A percentile compares a stretch with the other conserved stretches of the same genome.
phyloP scores from a whole-genome alignment of 2,113 vertebrate genomes.

The Microcebus murinus region DNA sequence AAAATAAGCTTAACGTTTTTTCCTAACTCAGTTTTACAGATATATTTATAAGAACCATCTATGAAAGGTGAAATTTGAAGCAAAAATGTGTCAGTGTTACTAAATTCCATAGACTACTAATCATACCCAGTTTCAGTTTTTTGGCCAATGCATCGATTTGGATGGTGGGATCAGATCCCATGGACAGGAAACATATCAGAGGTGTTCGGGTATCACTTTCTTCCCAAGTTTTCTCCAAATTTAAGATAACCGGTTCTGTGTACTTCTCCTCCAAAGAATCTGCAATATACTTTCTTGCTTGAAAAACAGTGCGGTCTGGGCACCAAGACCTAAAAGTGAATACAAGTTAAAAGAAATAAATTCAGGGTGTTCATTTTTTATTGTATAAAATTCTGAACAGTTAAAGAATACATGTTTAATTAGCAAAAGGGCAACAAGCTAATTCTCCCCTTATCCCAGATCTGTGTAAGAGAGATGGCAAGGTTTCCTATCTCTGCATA shows the following conservation, averaged over 20 bases:
- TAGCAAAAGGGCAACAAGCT: not conserved
- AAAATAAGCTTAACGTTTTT: not conserved
- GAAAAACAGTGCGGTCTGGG: constrained; percentile 87
- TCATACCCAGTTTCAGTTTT: constrained; percentile 87
- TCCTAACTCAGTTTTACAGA: not conserved
- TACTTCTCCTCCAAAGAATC: constrained; percentile 86
- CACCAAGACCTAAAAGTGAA: constrained; percentile 86
- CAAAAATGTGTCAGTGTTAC: not conserved
- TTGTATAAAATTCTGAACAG: not conserved
- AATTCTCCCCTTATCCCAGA: not conserved
- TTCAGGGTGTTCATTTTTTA: not conserved
- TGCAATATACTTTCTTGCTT: constrained; percentile 87
- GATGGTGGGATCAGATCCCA: constrained; percentile 87
- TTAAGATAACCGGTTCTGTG: constrained; percentile 87
- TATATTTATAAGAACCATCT: not conserved
- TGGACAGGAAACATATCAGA: constrained; percentile 88
- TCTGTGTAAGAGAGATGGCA: not conserved
- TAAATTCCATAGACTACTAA: not conserved
- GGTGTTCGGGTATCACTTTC: constrained; percentile 86
- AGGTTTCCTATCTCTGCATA: not conserved
- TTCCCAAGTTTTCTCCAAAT: constrained; percentile 87
- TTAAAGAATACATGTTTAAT: not conserved
- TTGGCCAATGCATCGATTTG: constrained; percentile 86
- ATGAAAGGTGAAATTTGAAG: not conserved
- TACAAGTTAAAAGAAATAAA: constrained; percentile 53